A percentile compares a stretch with the other conserved stretches of the same genome.
Evolutionary conservation across 2,113 vertebrate species (phyloP).

Genomic region (Scortum barcoo): DNA sequence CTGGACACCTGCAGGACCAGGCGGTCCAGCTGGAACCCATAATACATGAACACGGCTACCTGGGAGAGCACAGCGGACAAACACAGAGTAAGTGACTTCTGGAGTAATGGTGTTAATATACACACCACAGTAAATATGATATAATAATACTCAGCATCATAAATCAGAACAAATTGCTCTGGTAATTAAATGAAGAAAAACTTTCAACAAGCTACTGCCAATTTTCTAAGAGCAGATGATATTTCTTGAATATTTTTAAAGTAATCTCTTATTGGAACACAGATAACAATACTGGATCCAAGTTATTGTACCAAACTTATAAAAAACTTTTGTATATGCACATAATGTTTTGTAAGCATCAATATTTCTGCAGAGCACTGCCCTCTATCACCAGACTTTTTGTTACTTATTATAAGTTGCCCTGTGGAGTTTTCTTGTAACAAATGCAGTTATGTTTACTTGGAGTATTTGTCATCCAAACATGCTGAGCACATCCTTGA

Average conservation of each 20-base stretch:
- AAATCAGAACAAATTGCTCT: neutral
- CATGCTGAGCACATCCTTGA: neutral
- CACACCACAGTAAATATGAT: neutral
- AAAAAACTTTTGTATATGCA: neutral
- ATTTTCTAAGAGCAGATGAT: neutral
- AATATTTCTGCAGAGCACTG: neutral
- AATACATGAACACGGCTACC: conserved; percentile 96
- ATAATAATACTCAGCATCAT: neutral
- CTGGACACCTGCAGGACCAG: conserved; percentile 96
- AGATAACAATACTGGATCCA: neutral
- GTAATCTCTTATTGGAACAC: neutral
- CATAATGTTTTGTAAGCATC: neutral
- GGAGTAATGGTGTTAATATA: neutral
- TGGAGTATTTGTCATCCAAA: neutral
- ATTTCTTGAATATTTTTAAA: neutral
- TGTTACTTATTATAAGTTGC: neutral
- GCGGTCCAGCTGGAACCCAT: conserved; percentile 90
- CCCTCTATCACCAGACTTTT: neutral
- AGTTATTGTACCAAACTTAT: neutral
- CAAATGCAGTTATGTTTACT: neutral
- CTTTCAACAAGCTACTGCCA: neutral
- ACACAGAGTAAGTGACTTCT: neutral
- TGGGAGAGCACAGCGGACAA: conserved; percentile 63
- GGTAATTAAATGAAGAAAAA: neutral
- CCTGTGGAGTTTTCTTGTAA: neutral